Conservation (phyloP, 1,140 invertebrate species). For the Zaprionus capensis region DNA sequence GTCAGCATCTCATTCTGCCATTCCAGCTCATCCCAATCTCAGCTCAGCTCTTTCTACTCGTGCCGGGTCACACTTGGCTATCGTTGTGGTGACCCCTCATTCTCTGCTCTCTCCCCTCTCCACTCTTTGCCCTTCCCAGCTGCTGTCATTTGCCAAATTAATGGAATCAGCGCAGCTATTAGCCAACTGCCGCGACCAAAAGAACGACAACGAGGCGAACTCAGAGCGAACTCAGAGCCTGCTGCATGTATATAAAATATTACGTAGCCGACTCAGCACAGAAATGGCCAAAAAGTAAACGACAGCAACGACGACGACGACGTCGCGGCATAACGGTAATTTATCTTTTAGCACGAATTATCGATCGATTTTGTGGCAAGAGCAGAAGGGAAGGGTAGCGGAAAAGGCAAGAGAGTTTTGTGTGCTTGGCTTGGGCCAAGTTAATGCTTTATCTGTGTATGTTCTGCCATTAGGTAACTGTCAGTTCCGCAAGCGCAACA, state of each 20-base stretch:
- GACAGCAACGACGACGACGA: slow-evolving; percentile 1
- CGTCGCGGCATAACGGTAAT: slow-evolving; percentile 62
- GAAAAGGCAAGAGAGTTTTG: not conserved
- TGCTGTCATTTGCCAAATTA: slow-evolving; percentile 79
- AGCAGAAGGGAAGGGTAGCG: not conserved
- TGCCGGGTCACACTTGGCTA: slow-evolving; percentile 38
- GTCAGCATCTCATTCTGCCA: not conserved
- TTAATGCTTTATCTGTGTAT: slow-evolving; percentile 81
- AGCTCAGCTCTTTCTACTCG: not conserved
- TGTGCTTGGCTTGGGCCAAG: slow-evolving; percentile 38
- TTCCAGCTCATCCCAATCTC: not conserved
- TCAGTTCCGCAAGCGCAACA: slow-evolving; percentile 63
- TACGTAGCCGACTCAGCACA: slow-evolving; percentile 3
- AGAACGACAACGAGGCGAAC: slow-evolving; percentile 12
- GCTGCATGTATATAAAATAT: not conserved
- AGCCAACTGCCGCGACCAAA: slow-evolving; percentile 64
- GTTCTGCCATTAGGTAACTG: slow-evolving; percentile 82
- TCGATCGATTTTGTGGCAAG: slow-evolving; percentile 66
- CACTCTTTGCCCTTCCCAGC: slow-evolving; percentile 17
- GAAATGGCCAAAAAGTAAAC: slow-evolving; percentile 12
- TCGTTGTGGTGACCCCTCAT: not conserved
- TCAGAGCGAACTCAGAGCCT: no score
- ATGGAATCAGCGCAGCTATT: slow-evolving; percentile 81
- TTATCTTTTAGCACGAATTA: slow-evolving; percentile 82
- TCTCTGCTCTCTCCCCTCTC: not conserved